These are phyloP conservation scores for Syncerus caffer DNA, from an alignment of 2,797 vertebrate genomes.

Conservation along the genomic window DNA sequence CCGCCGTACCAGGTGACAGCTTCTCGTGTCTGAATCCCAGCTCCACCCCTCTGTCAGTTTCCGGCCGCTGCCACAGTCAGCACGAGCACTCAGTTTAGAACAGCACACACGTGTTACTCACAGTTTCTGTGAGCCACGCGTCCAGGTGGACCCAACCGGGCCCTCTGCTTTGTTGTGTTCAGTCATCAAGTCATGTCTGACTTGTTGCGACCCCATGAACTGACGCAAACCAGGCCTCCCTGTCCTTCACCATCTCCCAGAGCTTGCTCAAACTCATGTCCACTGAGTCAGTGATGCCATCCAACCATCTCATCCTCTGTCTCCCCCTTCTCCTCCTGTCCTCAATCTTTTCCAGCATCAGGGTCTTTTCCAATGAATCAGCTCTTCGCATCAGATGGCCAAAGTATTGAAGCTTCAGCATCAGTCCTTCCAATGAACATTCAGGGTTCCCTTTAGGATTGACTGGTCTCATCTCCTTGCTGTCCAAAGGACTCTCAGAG, in stretches of 20 bases:
- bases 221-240: not conserved
- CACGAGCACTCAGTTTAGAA: not conserved
- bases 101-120: not conserved
- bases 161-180: not conserved
- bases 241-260: not conserved
- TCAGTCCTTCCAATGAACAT: not conserved
- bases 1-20: not conserved
- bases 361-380: not conserved
- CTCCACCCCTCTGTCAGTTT: not conserved
- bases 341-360: not conserved
- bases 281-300: not conserved
- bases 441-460: not conserved
- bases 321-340: not conserved
- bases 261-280: not conserved
- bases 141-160: not conserved
- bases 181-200: accelerated
- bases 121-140: not conserved
- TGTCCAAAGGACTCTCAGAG: not conserved
- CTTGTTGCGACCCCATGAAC: not conserved
- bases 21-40: not conserved
- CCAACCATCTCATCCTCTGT: not conserved
- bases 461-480: not conserved
- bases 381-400: not conserved
- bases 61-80: not conserved
- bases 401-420: not conserved